Evolutionary conservation across 2,113 vertebrate species (phyloP).

Genomic region (Pelodiscus sinensis): DNA sequence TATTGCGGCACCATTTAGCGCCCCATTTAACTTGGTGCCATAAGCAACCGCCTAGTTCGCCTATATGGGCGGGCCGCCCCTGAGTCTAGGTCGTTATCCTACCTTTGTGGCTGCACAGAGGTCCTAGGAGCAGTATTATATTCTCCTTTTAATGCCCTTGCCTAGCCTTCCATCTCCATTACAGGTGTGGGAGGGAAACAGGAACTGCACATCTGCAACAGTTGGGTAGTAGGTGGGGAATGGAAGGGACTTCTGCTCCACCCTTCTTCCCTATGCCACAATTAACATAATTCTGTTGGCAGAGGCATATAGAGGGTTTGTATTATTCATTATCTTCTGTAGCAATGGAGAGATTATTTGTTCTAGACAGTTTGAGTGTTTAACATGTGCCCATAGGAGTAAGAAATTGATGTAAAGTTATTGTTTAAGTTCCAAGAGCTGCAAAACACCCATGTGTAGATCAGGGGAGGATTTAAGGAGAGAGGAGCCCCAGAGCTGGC

Average conservation of each 20-base stretch:
- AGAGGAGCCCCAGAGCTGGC: neutral
- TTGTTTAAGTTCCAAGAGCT: neutral
- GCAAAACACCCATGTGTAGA: neutral
- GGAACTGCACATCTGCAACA: neutral
- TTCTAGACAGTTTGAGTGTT: neutral
- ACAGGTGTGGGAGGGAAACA: neutral
- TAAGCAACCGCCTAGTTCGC: too few relatives aligned
- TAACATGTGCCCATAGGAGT: neutral
- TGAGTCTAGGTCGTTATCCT: neutral
- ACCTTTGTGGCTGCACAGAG: neutral
- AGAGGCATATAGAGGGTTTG: neutral
- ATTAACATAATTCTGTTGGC: neutral
- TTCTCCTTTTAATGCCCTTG: neutral
- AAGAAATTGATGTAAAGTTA: neutral
- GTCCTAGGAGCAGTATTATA: neutral
- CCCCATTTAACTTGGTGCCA: too few relatives aligned
- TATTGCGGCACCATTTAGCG: too few relatives aligned
- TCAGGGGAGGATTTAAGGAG: neutral
- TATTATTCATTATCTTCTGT: neutral
- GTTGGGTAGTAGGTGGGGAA: neutral
- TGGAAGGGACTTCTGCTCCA: neutral
- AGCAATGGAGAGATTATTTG: neutral
- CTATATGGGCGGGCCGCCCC: too few relatives aligned
- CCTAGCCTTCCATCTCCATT: neutral
- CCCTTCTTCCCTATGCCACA: neutral